Percentiles rank a stretch among this genome's conserved stretches.
Conservation (phyloP, 2,113 vertebrate genomes). For the Edolisoma coerulescens region DNA sequence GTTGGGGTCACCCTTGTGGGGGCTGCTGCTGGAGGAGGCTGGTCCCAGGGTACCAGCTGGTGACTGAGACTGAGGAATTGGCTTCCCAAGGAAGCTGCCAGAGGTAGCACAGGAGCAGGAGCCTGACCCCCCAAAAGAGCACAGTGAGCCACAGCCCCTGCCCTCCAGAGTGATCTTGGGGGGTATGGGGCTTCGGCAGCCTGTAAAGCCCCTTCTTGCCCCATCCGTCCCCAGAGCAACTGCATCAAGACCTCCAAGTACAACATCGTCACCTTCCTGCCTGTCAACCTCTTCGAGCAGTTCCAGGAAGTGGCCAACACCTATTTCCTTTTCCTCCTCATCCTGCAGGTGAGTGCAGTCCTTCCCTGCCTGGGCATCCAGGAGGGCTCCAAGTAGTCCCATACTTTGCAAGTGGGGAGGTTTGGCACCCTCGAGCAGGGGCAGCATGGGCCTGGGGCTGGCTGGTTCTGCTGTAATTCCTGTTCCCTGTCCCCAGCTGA, state of each 20-base stretch:
- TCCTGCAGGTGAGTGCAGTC: constrained; percentile 83
- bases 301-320: constrained; percentile 98
- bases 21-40: not conserved
- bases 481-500: constrained; percentile 75
- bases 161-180: not conserved
- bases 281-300: constrained; percentile 97
- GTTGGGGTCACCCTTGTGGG: not conserved
- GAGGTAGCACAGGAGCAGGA: not conserved
- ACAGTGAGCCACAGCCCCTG: not conserved
- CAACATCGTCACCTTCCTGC: constrained; percentile 91
- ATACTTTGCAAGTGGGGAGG: not conserved
- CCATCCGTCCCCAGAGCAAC: constrained; percentile 76
- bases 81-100: not conserved
- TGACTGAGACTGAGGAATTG: not conserved
- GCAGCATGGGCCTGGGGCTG: not conserved
- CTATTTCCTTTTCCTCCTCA: constrained; percentile 96
- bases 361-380: not conserved
- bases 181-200: accelerated
- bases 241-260: constrained; percentile 97
- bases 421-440: not conserved
- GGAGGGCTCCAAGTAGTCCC: not conserved
- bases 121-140: not conserved
- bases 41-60: not conserved
- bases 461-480: not conserved
- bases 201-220: not conserved